These are phyloP conservation scores for Epistrophe eligans DNA, from an alignment of 2,888 invertebrate genomes.

Conservation along the genomic window DNA sequence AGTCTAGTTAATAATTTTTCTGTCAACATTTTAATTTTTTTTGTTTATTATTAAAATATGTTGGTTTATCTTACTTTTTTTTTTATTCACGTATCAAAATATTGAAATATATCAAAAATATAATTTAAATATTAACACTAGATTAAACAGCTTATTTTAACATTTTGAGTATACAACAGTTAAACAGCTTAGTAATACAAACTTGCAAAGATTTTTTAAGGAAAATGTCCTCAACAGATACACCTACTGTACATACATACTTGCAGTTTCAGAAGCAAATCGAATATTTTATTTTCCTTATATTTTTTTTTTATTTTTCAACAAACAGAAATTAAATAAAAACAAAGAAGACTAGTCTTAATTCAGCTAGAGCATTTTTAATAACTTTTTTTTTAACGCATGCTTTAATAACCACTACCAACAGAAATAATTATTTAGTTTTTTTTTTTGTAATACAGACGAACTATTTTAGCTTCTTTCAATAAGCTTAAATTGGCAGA, in stretches of 20 bases:
- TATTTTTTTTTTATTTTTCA: slow-evolving; percentile 28
- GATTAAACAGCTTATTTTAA: slow-evolving; percentile 75
- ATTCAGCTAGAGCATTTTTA: slow-evolving; percentile 60
- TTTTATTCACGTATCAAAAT: slow-evolving; percentile 73
- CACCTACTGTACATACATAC: slow-evolving; percentile 49
- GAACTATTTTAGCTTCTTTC: neutral
- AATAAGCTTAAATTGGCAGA: slow-evolving; percentile 22
- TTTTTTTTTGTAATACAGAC: slow-evolving; percentile 1
- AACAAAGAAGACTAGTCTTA: slow-evolving; percentile 61
- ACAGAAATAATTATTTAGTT: slow-evolving; percentile 31
- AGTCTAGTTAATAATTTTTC: slow-evolving; percentile 62
- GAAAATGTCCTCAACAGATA: slow-evolving; percentile 64
- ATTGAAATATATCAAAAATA: slow-evolving; percentile 76
- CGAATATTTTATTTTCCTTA: slow-evolving; percentile 40
- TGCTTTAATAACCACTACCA: slow-evolving; percentile 36
- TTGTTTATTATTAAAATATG: slow-evolving; percentile 65
- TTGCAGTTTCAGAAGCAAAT: slow-evolving; percentile 65
- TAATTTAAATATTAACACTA: slow-evolving; percentile 76
- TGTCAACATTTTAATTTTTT: slow-evolving; percentile 57
- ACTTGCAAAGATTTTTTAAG: slow-evolving; percentile 62
- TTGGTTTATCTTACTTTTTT: slow-evolving; percentile 67
- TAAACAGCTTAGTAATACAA: slow-evolving; percentile 71
- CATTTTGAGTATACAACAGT: slow-evolving; percentile 76
- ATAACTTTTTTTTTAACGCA: slow-evolving; percentile 23
- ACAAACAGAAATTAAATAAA: slow-evolving; percentile 47